Evolutionary conservation across 1,140 invertebrate species (phyloP).

Genomic region (Drosophila nikananu): DNA sequence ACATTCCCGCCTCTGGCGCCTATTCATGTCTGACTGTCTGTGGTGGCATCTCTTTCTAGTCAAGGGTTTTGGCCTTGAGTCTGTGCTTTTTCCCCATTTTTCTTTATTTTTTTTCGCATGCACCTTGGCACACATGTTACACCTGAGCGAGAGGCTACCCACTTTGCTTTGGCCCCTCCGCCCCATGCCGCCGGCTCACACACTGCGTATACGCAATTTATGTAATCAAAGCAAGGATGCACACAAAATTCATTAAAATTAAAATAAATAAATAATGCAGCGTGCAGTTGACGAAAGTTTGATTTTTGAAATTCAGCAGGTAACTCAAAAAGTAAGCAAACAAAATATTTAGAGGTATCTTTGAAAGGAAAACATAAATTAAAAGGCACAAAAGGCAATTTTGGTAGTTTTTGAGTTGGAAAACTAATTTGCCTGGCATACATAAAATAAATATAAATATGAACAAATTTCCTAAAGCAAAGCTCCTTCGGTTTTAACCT

Average conservation of each 20-base stretch:
- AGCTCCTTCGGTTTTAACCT: not conserved
- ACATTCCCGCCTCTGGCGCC: conserved; percentile 2
- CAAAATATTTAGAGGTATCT: not conserved
- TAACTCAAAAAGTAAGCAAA: not conserved
- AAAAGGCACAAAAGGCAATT: not conserved
- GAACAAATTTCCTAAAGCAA: not conserved
- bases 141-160: conserved; percentile 19
- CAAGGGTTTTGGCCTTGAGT: conserved; percentile 57
- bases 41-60: conserved; percentile 40
- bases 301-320: not conserved
- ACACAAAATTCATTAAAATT: conserved; percentile 32
- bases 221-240: conserved; percentile 27
- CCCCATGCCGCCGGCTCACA: not conserved
- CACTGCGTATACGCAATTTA: conserved; percentile 51
- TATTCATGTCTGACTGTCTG: conserved; percentile 54
- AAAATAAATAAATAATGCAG: conserved; percentile 42
- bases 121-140: conserved; percentile 57
- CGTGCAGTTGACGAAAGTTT: conserved; percentile 17
- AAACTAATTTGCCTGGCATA: conserved; percentile 8
- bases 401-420: not conserved
- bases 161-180: not conserved
- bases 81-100: conserved; percentile 32
- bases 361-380: not conserved
- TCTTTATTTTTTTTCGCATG: conserved; percentile 18
- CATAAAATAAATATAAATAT: not conserved